Conservation (phyloP, 1,140 invertebrate genomes). For the Oryctes rhinoceros region DNA sequence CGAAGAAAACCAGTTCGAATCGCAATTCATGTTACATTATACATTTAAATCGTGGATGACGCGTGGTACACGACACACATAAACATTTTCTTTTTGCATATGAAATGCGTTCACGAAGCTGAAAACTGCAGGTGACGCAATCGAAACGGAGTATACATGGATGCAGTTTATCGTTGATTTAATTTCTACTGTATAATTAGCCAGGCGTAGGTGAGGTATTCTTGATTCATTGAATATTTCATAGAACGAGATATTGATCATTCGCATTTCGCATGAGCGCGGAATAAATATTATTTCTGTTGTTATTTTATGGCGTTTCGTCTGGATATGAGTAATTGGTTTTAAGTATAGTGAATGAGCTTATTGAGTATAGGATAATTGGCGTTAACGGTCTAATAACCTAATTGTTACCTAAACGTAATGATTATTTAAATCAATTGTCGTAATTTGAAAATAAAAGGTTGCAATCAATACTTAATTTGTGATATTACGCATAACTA, state of each 20-base stretch:
- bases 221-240: neutral
- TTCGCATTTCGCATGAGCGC: neutral
- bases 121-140: neutral
- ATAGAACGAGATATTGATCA: neutral
- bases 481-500: too few relatives aligned
- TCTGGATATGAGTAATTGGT: neutral
- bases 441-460: too few relatives aligned
- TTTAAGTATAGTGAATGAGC: neutral
- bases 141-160: neutral
- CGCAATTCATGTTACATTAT: neutral
- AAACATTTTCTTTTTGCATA: conserved; percentile 4
- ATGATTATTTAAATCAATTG: too few relatives aligned
- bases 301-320: neutral
- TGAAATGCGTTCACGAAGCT: neutral
- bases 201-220: neutral
- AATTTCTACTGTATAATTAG: conserved; percentile 15
- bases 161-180: conserved; percentile 8
- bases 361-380: too few relatives aligned
- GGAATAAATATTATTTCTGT: neutral
- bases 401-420: too few relatives aligned
- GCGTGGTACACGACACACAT: neutral
- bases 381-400: too few relatives aligned
- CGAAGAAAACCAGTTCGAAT: neutral
- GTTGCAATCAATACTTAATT: too few relatives aligned
- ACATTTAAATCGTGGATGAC: neutral